These are phyloP conservation scores for Sebastes melanostomus DNA, from an alignment of 2,797 vertebrate species.

Conservation along the genomic window DNA sequence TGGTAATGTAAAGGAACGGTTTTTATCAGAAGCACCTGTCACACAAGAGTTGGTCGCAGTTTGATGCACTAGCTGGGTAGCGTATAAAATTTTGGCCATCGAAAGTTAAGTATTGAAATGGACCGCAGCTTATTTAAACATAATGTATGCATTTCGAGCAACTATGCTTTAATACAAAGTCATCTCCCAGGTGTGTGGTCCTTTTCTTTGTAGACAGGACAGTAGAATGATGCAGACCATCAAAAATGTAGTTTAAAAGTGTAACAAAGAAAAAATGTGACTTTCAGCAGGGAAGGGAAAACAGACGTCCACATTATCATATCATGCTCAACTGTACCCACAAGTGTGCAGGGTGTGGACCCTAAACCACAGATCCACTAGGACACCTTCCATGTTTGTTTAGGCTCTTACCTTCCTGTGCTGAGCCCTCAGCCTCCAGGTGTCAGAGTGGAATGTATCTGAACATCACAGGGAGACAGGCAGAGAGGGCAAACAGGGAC, in stretches of 20 bases:
- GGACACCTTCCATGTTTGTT: slow-evolving; percentile 54
- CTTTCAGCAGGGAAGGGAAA: neutral
- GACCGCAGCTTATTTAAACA: neutral
- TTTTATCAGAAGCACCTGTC: neutral
- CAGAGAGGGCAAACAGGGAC: slow-evolving; percentile 36
- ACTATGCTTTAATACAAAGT: neutral
- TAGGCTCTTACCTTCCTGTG: slow-evolving; percentile 55
- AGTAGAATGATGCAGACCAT: neutral
- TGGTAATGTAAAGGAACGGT: neutral
- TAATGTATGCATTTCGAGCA: neutral
- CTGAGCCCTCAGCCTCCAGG: slow-evolving; percentile 69
- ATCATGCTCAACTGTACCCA: neutral
- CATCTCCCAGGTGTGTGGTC: neutral
- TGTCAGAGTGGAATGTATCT: slow-evolving; percentile 71
- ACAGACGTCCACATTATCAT: neutral
- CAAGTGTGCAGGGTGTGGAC: slow-evolving; percentile 26
- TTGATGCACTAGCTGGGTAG: neutral
- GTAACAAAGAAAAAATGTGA: neutral
- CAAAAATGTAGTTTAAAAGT: neutral
- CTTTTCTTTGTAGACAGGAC: neutral
- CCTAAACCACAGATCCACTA: slow-evolving; percentile 12
- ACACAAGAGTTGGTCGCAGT: neutral
- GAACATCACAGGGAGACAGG: slow-evolving; percentile 46
- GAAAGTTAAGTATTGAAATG: neutral
- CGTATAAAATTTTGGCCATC: neutral